A percentile compares a stretch with the other conserved stretches of the same genome.
Conservation (phyloP, 2,888 invertebrate genomes). For the Drosophila emarginata region DNA sequence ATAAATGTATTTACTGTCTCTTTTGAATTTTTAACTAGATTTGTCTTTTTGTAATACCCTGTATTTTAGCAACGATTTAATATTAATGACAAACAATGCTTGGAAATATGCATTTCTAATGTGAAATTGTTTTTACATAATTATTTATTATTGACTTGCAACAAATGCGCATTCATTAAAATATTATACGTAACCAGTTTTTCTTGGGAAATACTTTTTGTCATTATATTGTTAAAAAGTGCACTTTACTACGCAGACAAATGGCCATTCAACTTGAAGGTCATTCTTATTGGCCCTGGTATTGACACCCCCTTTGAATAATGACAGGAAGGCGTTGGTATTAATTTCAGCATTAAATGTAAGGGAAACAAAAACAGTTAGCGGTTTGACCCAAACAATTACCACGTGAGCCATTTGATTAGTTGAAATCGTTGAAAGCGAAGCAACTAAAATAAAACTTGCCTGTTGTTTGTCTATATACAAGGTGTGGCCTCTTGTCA, state of each 20-base stretch:
- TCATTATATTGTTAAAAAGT: neutral
- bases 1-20: no score
- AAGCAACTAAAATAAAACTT: conserved; percentile 4
- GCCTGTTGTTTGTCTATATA: conserved; percentile 1
- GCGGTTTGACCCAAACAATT: conserved; percentile 16
- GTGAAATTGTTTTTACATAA: conserved; percentile 32
- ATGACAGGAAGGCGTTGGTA: conserved; percentile 5
- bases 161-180: conserved; percentile 14
- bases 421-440: conserved; percentile 1
- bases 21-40: no score
- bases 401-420: conserved; percentile 16
- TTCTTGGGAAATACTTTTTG: conserved; percentile 7
- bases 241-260: neutral
- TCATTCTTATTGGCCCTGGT: conserved; percentile 15
- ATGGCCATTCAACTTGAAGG: conserved; percentile 3
- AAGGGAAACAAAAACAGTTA: conserved; percentile 7
- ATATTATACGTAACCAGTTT: neutral
- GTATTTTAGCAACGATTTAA: neutral
- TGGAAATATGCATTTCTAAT: conserved; percentile 24
- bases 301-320: conserved; percentile 1
- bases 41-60: conserved; percentile 16
- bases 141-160: conserved; percentile 32
- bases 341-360: conserved; percentile 14
- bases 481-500: conserved; percentile 20
- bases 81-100: conserved; percentile 9